Base-by-base conservation (phyloP, 2,888 invertebrate genomes). In the Mythimna loreyi region DNA sequence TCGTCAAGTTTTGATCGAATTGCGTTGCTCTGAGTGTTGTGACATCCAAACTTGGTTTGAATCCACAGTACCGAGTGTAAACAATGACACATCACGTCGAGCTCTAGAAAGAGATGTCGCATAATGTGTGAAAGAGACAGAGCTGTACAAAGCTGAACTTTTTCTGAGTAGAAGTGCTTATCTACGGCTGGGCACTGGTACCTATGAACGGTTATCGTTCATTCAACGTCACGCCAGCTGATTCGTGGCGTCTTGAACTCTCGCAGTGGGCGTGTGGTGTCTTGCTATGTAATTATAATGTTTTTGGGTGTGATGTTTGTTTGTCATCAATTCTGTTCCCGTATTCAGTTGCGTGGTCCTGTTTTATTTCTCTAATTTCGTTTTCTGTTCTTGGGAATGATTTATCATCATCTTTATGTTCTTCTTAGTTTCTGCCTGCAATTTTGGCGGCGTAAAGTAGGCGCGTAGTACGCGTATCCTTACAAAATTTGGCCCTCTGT, bases 211-310 rank as follows among this genome's bases (percentile, higher is more conserved):
- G 60, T 64, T 73, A 73, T 78, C 68, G 76, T 65, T 73, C 68
- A 67, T 76, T 77, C 68, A 62, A 73, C 78, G 78, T 74, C 58
- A 78, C 58, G 76, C 64, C 60, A 49, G 52, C 52, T 76, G 73
- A 76, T 67, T 72, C 25, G 47, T 33, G 21, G 50, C 45, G 45
- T 52, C 21, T 40, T 68, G 60, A 76, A 57, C 60, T 56, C 33
- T 57, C 3, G 36, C 21, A 25, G 33, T 47, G 50, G 56, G 55
- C 59, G 59, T 63, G 62, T 23, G 28, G 23, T 60, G 33, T 43
- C 43, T 57, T 67, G 30, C n/a, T 30, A 2, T 30, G 5, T 30
- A 1, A n/a, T 5, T 53, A 23, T 4, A 71, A 47, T 23, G n/a
- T 47, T 45, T 52, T 23, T 72, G 52, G 16, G 2, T 3, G 28